Percentiles rank a stretch among this genome's conserved stretches.
These are phyloP conservation scores for Leptosomus discolor DNA, from an alignment of 2,113 vertebrate species.

Conservation along the genomic window DNA sequence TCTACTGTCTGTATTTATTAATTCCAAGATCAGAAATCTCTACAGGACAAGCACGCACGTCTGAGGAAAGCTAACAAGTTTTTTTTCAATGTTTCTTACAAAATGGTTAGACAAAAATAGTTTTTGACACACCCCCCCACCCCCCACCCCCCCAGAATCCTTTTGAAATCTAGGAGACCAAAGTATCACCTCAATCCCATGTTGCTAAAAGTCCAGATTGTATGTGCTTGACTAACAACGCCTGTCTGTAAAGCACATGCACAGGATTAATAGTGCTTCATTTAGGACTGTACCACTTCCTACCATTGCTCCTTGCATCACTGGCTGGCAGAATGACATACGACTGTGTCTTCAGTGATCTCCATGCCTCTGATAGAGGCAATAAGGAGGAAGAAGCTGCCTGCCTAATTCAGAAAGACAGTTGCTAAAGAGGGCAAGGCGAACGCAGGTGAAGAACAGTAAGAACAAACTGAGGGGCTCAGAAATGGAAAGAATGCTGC, in stretches of 20 bases:
- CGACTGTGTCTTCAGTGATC: neutral
- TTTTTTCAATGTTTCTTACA: neutral
- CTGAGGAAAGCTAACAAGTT: neutral
- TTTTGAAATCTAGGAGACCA: neutral
- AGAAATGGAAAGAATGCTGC: neutral
- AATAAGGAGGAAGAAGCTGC: neutral
- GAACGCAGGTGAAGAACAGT: fast-evolving
- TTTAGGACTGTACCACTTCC: neutral
- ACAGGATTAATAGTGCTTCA: neutral
- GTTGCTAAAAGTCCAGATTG: neutral
- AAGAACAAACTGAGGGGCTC: neutral
- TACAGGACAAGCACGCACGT: neutral
- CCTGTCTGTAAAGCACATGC: neutral
- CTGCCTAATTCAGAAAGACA: neutral
- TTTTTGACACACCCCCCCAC: neutral
- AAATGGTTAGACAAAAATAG: neutral
- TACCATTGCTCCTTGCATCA: neutral
- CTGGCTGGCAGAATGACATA: neutral
- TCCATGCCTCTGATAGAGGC: neutral
- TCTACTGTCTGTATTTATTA: neutral
- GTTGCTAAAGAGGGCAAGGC: neutral
- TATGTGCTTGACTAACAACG: neutral
- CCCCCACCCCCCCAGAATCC: neutral
- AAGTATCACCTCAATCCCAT: neutral
- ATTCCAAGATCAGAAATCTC: neutral